Conservation (phyloP, 2,888 invertebrate species). For the Melanophora roralis region DNA sequence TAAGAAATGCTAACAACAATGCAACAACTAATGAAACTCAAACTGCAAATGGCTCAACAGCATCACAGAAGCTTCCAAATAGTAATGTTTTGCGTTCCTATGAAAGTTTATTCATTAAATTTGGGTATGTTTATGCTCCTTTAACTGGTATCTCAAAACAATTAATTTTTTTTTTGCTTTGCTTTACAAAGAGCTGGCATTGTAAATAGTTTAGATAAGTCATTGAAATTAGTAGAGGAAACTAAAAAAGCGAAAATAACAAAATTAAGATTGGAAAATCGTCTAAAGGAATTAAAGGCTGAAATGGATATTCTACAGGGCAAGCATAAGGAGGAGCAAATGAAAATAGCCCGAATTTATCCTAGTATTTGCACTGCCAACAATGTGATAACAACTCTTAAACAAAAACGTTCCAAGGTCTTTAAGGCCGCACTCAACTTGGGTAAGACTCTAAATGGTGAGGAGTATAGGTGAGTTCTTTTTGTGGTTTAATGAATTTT, state of each 20-base stretch:
- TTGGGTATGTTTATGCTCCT: constrained; percentile 67
- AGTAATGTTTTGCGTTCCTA: constrained; percentile 68
- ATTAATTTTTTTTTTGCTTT: constrained; percentile 12
- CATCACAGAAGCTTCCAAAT: constrained; percentile 62
- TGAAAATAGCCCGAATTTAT: constrained; percentile 70
- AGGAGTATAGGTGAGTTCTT: constrained; percentile 65
- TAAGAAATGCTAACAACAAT: constrained; percentile 48
- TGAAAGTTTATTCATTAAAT: constrained; percentile 71
- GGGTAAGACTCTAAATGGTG: constrained; percentile 70
- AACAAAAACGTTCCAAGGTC: constrained; percentile 70
- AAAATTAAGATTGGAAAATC: constrained; percentile 69
- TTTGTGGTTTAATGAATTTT: too few relatives aligned
- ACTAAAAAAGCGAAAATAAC: constrained; percentile 71
- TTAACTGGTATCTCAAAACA: background rate
- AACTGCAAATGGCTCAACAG: constrained; percentile 7
- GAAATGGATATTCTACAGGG: constrained; percentile 70
- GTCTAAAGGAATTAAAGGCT: constrained; percentile 69
- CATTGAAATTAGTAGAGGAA: constrained; percentile 70
- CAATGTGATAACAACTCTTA: constrained; percentile 71
- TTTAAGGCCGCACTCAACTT: constrained; percentile 70
- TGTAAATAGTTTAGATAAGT: constrained; percentile 71
- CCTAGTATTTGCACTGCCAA: constrained; percentile 73
- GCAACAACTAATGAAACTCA: background rate
- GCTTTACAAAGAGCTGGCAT: constrained; percentile 65
- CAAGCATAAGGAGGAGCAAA: constrained; percentile 69